These are phyloP conservation scores for Temnothorax longispinosus DNA, from an alignment of 1,140 invertebrate genomes.

Conservation along the genomic window DNA sequence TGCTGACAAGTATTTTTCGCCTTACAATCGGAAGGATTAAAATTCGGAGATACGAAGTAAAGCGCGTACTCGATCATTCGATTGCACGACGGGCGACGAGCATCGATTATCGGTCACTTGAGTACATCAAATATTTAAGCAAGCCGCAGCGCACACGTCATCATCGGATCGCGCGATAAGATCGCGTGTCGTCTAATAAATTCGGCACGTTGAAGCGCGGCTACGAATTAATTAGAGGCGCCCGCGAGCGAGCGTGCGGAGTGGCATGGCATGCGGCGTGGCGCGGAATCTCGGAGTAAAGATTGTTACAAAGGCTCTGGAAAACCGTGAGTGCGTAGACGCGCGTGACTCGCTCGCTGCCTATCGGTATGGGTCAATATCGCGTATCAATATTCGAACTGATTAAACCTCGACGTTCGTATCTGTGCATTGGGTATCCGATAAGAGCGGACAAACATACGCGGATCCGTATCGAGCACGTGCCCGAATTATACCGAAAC, in stretches of 20 bases:
- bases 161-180: neutral
- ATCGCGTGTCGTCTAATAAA: slow-evolving; percentile 40
- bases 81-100: neutral
- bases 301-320: neutral
- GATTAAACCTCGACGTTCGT: slow-evolving; percentile 58
- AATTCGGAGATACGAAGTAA: slow-evolving; percentile 27
- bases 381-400: slow-evolving; percentile 54
- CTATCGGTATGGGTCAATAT: slow-evolving; percentile 47
- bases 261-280: neutral
- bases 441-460: slow-evolving; percentile 66
- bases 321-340: neutral
- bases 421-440: slow-evolving; percentile 3
- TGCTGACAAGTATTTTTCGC: neutral
- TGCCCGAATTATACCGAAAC: slow-evolving; percentile 31
- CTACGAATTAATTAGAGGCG: slow-evolving; percentile 46
- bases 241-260: neutral
- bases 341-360: neutral
- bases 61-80: slow-evolving; percentile 3
- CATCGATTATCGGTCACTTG: slow-evolving; percentile 34
- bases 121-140: slow-evolving; percentile 52
- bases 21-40: neutral
- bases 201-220: slow-evolving; percentile 8
- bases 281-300: neutral
- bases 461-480: slow-evolving; percentile 20
- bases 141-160: slow-evolving; percentile 32